These are phyloP conservation scores for Meleagris gallopavo DNA, from an alignment of 2,113 vertebrate genomes.

Conservation along the genomic window DNA sequence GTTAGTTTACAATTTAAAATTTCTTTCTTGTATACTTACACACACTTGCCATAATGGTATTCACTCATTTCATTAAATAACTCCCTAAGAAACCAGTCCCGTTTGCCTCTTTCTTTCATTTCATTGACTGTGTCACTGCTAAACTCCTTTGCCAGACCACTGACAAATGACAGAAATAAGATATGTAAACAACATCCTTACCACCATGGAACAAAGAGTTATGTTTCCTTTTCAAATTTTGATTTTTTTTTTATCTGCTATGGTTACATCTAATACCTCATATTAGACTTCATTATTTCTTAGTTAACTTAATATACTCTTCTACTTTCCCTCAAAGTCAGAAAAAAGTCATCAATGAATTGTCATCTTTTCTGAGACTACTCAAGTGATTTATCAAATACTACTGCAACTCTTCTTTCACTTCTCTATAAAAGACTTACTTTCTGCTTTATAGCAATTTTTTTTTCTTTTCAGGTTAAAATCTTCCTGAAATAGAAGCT, in stretches of 20 bases:
- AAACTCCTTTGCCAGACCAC: background rate
- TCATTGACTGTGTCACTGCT: background rate
- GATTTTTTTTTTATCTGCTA: background rate
- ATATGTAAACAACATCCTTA: background rate
- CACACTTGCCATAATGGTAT: fast-evolving
- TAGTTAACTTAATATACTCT: background rate
- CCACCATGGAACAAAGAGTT: background rate
- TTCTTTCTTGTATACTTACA: background rate
- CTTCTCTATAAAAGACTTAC: background rate
- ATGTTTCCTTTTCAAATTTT: background rate
- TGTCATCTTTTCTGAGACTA: background rate
- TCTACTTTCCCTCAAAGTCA: background rate
- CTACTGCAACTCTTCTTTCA: background rate
- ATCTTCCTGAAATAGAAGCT: background rate
- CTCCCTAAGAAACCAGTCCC: background rate
- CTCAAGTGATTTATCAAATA: background rate
- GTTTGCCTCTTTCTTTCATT: background rate
- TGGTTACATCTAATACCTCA: background rate
- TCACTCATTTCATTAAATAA: background rate
- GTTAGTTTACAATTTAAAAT: background rate
- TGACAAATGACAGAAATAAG: background rate
- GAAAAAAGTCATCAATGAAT: background rate
- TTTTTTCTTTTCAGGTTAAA: background rate
- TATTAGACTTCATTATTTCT: background rate
- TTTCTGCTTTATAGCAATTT: background rate